phyloP scores from a whole-genome alignment of 2,888 invertebrate species.

The Parelbella ahira region DNA sequence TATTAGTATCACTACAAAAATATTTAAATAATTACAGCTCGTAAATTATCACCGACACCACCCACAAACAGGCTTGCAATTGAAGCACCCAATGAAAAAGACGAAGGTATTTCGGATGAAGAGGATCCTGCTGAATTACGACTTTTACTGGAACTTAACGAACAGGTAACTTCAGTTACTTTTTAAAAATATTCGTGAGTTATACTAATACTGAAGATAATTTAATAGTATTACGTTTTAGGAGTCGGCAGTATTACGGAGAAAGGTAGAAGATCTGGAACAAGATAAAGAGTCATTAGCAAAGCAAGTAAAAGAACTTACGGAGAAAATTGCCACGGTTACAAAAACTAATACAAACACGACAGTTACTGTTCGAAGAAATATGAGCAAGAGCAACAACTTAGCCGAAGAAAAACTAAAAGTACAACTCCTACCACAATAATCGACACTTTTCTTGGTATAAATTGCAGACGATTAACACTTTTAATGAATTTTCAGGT shows the following conservation, averaged over 20 bases:
- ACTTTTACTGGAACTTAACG: conserved; percentile 91
- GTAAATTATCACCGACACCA: conserved; percentile 85
- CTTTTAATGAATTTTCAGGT: conserved; percentile 52
- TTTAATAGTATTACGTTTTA: conserved; percentile 48
- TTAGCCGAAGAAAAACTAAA: conserved; percentile 85
- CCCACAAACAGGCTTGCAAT: conserved; percentile 83
- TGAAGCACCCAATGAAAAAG: conserved; percentile 84
- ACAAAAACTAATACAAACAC: conserved; percentile 55
- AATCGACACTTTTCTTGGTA: too few species aligned
- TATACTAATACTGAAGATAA: too few species aligned
- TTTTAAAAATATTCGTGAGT: too few species aligned
- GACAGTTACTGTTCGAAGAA: conserved; percentile 51
- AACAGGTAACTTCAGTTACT: too few species aligned
- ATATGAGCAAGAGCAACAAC: conserved; percentile 62
- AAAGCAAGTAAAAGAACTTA: conserved; percentile 87
- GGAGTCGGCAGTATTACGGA: conserved; percentile 90
- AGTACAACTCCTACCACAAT: too few species aligned
- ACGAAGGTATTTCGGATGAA: conserved; percentile 87
- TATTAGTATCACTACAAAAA: too few species aligned
- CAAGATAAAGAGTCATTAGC: conserved; percentile 87
- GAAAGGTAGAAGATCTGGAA: conserved; percentile 92
- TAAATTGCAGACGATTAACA: too few species aligned
- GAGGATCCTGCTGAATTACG: conserved; percentile 92
- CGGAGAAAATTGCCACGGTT: conserved; percentile 83
- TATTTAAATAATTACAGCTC: too few species aligned